Conservation (phyloP, 2,888 invertebrate genomes). For the Platynereis dumerilii region DNA sequence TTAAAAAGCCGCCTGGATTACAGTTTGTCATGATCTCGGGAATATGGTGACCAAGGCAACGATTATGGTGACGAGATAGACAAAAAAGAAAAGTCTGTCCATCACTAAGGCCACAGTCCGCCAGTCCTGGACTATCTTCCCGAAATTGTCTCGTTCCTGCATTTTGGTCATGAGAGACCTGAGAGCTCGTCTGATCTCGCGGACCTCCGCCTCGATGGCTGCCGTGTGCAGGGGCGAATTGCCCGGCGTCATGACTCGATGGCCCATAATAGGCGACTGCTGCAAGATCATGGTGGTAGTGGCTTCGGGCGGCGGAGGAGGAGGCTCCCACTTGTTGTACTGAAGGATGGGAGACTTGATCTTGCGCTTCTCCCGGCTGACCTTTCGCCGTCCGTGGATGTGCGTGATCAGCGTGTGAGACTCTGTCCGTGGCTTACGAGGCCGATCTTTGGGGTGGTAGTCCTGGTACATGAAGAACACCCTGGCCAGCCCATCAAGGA, state of each 20-base stretch:
- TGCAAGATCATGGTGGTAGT: constrained; percentile 12
- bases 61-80: constrained; percentile 55
- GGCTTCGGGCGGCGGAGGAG: neutral
- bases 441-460: constrained; percentile 14
- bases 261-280: constrained; percentile 23
- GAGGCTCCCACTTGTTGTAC: constrained; percentile 39
- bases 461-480: constrained; percentile 31
- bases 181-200: constrained; percentile 51
- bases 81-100: constrained; percentile 58
- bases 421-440: constrained; percentile 12
- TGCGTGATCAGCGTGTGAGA: constrained; percentile 14
- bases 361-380: constrained; percentile 28
- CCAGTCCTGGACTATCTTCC: constrained; percentile 57
- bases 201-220: constrained; percentile 51
- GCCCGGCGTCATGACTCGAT: constrained; percentile 22
- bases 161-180: constrained; percentile 46
- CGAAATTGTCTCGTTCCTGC: constrained; percentile 49
- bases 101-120: constrained; percentile 58
- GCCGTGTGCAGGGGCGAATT: constrained; percentile 20
- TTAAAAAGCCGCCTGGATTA: too few relatives aligned
- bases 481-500: constrained; percentile 29
- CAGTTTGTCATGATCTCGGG: constrained; percentile 28
- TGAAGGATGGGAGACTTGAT: constrained; percentile 34
- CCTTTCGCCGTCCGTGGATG: constrained; percentile 8
- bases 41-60: constrained; percentile 57